Conservation (phyloP, 2,113 vertebrate genomes). For the Odocoileus virginianus region DNA sequence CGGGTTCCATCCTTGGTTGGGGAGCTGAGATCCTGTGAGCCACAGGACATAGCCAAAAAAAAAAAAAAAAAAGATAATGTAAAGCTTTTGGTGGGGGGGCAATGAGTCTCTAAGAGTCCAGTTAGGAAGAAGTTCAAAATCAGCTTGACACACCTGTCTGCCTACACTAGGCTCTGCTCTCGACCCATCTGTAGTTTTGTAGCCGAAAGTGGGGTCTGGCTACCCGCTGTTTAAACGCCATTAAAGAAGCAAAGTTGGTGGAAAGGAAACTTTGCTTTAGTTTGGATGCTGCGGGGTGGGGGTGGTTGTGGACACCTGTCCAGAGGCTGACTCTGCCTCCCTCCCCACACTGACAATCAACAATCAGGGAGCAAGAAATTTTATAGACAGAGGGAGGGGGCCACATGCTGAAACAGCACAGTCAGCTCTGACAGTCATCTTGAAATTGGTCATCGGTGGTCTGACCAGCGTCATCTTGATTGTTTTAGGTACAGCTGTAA, state of each 20-base stretch:
- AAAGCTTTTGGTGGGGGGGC: too few relatives aligned
- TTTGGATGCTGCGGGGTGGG: background rate
- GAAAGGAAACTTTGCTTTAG: background rate
- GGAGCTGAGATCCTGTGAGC: background rate
- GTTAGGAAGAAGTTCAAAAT: background rate
- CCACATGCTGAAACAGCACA: background rate
- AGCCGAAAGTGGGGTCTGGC: background rate
- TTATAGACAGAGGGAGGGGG: background rate
- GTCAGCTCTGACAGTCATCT: background rate
- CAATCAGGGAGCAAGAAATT: background rate
- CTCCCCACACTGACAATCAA: background rate
- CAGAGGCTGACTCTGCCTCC: background rate
- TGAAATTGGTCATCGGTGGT: background rate
- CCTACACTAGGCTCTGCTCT: background rate
- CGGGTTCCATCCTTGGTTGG: fast-evolving
- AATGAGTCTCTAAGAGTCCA: background rate
- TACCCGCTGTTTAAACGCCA: background rate
- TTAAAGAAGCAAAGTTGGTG: background rate
- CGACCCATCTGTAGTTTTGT: background rate
- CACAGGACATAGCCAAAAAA: background rate
- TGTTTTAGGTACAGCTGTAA: background rate
- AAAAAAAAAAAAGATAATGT: too few relatives aligned
- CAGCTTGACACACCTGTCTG: background rate
- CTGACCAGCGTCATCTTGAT: background rate
- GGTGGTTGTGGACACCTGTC: background rate